Evolutionary conservation across 2,888 invertebrate genomes (phyloP).

Genomic region (Carabus problematicus): DNA sequence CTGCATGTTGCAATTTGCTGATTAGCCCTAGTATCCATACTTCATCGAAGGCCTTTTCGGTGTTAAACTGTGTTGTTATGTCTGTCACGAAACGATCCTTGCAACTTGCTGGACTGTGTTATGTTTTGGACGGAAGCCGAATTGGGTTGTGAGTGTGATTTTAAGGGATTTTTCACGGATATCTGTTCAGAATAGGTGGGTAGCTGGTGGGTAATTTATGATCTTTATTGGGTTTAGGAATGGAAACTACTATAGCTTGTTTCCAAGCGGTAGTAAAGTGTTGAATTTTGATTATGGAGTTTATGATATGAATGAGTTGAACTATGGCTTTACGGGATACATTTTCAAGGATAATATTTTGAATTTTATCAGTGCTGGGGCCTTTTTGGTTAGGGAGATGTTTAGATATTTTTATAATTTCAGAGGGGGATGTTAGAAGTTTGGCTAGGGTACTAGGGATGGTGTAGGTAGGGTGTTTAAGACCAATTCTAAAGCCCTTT

Average conservation of each 20-base stretch:
- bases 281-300: constrained; percentile 23
- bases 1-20: neutral
- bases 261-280: constrained; percentile 44
- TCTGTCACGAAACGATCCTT: neutral
- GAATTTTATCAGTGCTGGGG: constrained; percentile 41
- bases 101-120: constrained; percentile 5
- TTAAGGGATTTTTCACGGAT: neutral
- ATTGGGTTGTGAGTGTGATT: neutral
- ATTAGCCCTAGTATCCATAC: too few relatives aligned
- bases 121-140: constrained; percentile 8
- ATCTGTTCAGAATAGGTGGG: constrained; percentile 11
- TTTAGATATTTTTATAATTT: constrained; percentile 39
- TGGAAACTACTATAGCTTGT: constrained; percentile 41
- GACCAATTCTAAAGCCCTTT: too few relatives aligned
- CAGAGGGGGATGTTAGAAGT: constrained; percentile 24
- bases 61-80: neutral
- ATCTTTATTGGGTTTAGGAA: constrained; percentile 44
- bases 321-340: constrained; percentile 42
- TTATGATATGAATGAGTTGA: constrained; percentile 43
- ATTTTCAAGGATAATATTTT: constrained; percentile 44
- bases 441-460: too few relatives aligned
- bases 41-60: neutral
- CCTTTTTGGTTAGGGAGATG: constrained; percentile 43
- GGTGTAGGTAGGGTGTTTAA: too few relatives aligned
- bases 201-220: constrained; percentile 40